A percentile compares a stretch with the other conserved stretches of the same genome.
Evolutionary conservation across 1,140 invertebrate species (phyloP).

Genomic region (Heliconius himera): DNA sequence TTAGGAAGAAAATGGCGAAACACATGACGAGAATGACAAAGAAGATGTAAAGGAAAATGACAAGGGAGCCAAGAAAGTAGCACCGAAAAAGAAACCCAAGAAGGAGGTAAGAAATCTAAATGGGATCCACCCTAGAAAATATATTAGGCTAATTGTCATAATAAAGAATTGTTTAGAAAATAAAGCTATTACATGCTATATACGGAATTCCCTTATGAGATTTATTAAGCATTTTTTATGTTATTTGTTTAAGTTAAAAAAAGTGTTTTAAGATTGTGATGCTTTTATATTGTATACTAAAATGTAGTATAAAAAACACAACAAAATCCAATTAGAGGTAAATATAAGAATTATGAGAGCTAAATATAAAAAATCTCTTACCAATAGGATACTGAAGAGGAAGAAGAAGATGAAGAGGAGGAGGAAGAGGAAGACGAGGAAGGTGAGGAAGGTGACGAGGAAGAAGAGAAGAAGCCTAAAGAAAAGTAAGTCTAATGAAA

Average conservation of each 20-base stretch:
- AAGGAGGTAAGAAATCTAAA: slow-evolving; percentile 61
- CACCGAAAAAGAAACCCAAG: slow-evolving; percentile 72
- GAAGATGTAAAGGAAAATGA: slow-evolving; percentile 69
- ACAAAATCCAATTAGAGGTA: not conserved
- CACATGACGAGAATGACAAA: slow-evolving; percentile 74
- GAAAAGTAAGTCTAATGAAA: slow-evolving; percentile 58
- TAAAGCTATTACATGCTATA: no score
- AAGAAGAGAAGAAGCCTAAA: slow-evolving; percentile 68
- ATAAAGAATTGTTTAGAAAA: no score
- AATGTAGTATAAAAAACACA: not conserved
- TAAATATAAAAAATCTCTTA: not conserved
- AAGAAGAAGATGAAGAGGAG: slow-evolving; percentile 75
- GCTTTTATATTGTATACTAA: no score
- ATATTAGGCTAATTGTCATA: no score
- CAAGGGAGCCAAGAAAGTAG: slow-evolving; percentile 64
- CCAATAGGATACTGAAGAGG: slow-evolving; percentile 69
- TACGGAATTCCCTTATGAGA: no score
- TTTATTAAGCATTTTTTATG: no score
- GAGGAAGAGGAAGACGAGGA: slow-evolving; percentile 77
- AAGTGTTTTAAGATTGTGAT: no score
- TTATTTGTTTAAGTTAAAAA: no score
- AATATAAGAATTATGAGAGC: not conserved
- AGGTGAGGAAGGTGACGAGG: slow-evolving; percentile 64
- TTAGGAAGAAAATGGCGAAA: slow-evolving; percentile 77
- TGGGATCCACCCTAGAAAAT: no score